Percentiles rank a stretch among this genome's conserved stretches.
Conservation (phyloP, 2,113 vertebrate species). For the Rhynchomys soricoides region DNA sequence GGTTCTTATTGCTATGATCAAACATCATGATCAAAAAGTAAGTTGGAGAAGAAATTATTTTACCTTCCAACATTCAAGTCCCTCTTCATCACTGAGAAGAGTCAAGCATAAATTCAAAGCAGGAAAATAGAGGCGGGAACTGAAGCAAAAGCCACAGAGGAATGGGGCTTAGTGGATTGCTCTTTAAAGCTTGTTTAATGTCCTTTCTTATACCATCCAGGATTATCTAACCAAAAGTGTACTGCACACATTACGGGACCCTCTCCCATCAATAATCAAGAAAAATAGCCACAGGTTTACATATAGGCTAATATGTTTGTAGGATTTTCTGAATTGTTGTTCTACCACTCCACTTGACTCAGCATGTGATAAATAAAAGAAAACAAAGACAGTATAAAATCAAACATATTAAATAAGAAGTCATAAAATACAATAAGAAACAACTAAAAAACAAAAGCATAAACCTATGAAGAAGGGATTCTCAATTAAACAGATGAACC, state of each 20-base stretch:
- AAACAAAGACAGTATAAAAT: neutral
- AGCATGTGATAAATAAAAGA: neutral
- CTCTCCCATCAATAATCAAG: neutral
- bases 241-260: neutral
- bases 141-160: neutral
- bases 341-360: neutral
- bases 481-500: rapidly evolving
- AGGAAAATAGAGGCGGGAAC: neutral
- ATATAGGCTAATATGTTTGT: neutral
- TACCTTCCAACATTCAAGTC: neutral
- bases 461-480: neutral
- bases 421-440: neutral
- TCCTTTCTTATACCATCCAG: too few relatives aligned
- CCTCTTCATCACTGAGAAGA: neutral
- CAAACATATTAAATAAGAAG: neutral
- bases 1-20: neutral
- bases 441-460: neutral
- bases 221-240: neutral
- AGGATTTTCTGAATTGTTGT: neutral
- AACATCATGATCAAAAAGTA: neutral
- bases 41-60: neutral
- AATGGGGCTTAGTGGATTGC: neutral
- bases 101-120: neutral
- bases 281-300: neutral
- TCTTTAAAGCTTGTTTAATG: neutral